Evolutionary conservation across 2,797 vertebrate species (phyloP).

Genomic region (Argya squamiceps): DNA sequence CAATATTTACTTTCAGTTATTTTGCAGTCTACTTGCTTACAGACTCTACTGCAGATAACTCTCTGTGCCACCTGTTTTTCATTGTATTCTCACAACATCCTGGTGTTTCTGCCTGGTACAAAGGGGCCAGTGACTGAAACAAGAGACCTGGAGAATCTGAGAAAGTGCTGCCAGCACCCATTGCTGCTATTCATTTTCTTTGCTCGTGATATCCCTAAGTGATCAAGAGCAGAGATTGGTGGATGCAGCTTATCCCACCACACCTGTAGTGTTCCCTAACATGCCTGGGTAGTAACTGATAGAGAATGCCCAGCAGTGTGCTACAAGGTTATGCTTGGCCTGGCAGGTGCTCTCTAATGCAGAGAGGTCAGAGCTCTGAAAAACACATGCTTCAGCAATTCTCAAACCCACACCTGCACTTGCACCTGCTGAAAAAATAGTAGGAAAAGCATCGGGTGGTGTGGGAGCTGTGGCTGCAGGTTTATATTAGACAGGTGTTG

Average conservation of each 20-base stretch:
- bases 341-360: no score
- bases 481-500: neutral
- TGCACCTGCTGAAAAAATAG: neutral
- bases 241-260: neutral
- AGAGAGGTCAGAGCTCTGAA: neutral
- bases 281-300: neutral
- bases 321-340: neutral
- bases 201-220: neutral
- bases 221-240: neutral
- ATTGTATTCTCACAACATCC: neutral
- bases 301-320: neutral
- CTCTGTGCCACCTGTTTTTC: neutral
- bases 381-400: neutral
- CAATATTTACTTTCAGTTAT: constrained; percentile 10
- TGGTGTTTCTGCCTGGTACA: rapidly evolving
- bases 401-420: neutral
- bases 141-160: neutral
- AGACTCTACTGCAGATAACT: neutral
- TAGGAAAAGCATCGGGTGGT: rapidly evolving
- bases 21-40: neutral
- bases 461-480: neutral
- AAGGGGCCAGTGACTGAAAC: neutral
- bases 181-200: neutral
- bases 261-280: neutral
- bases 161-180: neutral